phyloP scores from a whole-genome alignment of 2,113 vertebrate genomes.

The Burhinus oedicnemus region DNA sequence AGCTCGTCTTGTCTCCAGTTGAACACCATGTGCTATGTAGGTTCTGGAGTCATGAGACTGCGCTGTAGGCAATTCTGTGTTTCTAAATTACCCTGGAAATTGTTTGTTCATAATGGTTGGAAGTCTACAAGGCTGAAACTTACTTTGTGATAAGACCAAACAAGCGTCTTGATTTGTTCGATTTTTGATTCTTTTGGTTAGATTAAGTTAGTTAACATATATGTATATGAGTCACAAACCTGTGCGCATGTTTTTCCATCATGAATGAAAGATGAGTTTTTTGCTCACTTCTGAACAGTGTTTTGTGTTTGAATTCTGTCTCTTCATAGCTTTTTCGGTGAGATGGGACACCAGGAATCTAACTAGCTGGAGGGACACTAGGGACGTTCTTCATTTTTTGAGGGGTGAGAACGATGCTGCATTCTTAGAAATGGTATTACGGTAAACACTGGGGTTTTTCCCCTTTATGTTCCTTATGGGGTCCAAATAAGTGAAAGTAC shows the following conservation, averaged over 20 bases:
- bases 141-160: neutral
- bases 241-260: neutral
- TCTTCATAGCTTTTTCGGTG: neutral
- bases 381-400: neutral
- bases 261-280: neutral
- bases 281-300: neutral
- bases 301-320: neutral
- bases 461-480: neutral
- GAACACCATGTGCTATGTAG: neutral
- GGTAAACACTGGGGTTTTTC: neutral
- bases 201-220: neutral
- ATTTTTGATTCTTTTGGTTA: neutral
- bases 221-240: neutral
- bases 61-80: neutral
- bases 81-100: neutral
- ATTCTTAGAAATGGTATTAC: neutral
- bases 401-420: neutral
- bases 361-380: neutral
- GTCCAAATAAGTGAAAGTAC: neutral
- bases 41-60: neutral
- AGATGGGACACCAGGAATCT: neutral
- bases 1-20: neutral
- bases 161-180: neutral
- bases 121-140: neutral
- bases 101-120: neutral